A percentile compares a stretch with the other conserved stretches of the same genome.
phyloP scores from a whole-genome alignment of 2,888 invertebrate genomes.

The Steromphala cineraria region DNA sequence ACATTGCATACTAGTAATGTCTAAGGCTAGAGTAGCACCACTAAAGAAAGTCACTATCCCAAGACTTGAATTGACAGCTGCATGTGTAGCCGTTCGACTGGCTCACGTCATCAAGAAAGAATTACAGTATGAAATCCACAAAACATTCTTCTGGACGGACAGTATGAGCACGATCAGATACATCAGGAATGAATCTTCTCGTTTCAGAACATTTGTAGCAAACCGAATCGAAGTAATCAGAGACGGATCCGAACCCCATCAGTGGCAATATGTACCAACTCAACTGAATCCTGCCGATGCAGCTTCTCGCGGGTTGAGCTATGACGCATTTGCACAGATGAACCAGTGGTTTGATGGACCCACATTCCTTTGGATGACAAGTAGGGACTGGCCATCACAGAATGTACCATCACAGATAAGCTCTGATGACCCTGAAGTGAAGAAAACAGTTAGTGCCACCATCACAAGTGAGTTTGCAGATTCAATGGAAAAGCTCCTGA shows the following conservation, averaged over 20 bases:
- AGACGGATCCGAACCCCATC: neutral
- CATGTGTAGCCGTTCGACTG: neutral
- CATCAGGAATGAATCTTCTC: conserved; percentile 1
- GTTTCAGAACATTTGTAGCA: conserved; percentile 24
- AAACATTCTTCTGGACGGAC: too few relatives aligned
- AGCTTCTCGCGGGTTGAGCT: neutral
- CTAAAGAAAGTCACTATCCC: conserved; percentile 6
- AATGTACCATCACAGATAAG: neutral
- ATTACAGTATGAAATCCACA: neutral
- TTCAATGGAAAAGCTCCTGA: neutral
- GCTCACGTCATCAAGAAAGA: neutral
- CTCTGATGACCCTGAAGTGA: conserved; percentile 1
- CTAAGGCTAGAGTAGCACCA: conserved; percentile 13
- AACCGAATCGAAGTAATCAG: conserved; percentile 4
- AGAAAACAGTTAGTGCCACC: neutral
- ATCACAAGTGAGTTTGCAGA: neutral
- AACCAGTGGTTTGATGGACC: neutral
- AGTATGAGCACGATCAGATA: conserved; percentile 1
- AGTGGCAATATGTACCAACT: neutral
- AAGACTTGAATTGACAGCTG: conserved; percentile 13
- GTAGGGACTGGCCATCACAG: neutral
- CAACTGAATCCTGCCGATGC: neutral
- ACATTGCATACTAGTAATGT: neutral
- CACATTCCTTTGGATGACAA: neutral
- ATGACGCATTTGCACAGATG: neutral